These are phyloP conservation scores for Chironomus riparius DNA, from an alignment of 2,888 invertebrate species.

Conservation along the genomic window DNA sequence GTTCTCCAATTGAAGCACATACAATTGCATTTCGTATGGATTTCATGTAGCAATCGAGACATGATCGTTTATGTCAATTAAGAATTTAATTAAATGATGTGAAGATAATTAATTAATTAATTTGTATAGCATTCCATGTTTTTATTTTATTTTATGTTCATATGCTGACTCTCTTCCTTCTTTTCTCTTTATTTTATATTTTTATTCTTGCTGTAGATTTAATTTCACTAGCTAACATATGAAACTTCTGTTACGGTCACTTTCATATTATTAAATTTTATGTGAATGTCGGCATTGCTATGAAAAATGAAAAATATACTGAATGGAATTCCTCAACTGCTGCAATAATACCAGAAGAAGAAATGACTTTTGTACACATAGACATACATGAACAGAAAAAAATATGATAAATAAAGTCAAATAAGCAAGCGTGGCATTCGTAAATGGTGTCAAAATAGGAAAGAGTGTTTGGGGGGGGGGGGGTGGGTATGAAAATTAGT, in stretches of 20 bases:
- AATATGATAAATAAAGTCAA: no score
- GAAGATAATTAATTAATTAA: conserved; percentile 18
- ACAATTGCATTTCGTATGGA: neutral
- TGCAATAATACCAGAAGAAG: neutral
- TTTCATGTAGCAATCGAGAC: neutral
- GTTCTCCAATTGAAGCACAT: neutral
- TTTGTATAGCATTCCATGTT: conserved; percentile 7
- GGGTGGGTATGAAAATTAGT: no score
- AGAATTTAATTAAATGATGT: conserved; percentile 15
- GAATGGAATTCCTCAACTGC: neutral
- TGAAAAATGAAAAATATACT: neutral
- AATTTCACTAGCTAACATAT: no score
- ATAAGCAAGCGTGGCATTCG: no score
- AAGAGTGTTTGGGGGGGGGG: no score
- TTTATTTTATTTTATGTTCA: neutral
- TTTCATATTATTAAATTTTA: neutral
- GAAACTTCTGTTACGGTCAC: neutral
- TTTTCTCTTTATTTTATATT: neutral
- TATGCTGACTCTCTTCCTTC: neutral
- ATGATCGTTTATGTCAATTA: conserved; percentile 4
- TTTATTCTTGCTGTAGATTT: no score
- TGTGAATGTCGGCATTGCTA: neutral
- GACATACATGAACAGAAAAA: no score
- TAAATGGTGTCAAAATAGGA: no score
- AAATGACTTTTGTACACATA: neutral